Evolutionary conservation across 2,888 invertebrate genomes (phyloP).

Genomic region (Scotopteryx bipunctaria): DNA sequence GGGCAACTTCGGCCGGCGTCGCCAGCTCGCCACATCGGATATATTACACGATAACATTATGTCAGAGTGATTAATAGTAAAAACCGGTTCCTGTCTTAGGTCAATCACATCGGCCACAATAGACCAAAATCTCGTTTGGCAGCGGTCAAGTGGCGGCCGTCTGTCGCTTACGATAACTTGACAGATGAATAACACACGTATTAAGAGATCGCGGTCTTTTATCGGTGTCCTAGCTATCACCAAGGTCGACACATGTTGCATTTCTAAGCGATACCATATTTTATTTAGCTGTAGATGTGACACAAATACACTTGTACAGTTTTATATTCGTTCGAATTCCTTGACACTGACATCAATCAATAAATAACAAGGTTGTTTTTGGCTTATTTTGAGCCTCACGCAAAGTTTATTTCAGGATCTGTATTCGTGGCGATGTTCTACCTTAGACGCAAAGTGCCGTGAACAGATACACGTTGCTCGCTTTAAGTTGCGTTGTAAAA

Average conservation of each 20-base stretch:
- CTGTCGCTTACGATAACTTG: conserved; percentile 25
- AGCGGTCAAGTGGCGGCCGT: conserved; percentile 50
- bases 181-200: conserved; percentile 22
- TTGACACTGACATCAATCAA: not conserved
- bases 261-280: not conserved
- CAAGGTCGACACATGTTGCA: conserved; percentile 12
- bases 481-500: too few species aligned
- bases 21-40: conserved; percentile 43
- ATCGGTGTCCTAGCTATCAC: not conserved
- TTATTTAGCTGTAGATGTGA: not conserved
- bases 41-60: conserved; percentile 66
- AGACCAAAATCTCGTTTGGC: conserved; percentile 45
- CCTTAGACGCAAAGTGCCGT: too few species aligned
- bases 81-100: conserved; percentile 66
- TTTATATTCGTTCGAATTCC: not conserved
- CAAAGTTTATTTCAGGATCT: not conserved
- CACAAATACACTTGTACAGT: not conserved
- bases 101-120: conserved; percentile 61
- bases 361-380: not conserved
- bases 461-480: too few species aligned
- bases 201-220: not conserved
- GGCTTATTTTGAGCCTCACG: not conserved
- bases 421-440: too few species aligned
- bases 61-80: conserved; percentile 65
- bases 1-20: conserved; percentile 59